Evolutionary conservation across 1,140 invertebrate species (phyloP), one percentile per base, ranked within the genome.

Genomic region (Chymomyza costata): DNA sequence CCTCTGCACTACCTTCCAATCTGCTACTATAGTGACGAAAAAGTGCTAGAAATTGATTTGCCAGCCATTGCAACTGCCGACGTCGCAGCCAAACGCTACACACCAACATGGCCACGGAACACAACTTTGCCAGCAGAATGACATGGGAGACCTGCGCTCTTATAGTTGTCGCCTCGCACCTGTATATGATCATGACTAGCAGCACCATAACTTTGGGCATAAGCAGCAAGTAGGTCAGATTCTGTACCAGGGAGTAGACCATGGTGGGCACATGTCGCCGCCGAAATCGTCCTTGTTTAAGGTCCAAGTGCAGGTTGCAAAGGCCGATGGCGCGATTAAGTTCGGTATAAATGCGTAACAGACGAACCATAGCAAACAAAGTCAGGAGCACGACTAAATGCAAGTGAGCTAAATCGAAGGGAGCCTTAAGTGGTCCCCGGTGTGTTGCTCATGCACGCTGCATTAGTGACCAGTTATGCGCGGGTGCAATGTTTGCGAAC

Each of bases 281-380:
- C 14, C 40, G 8, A 3, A 63, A 43, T 0, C 44, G 38, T 2
- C 10, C 40, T 3, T 6, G 13, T 11, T 21, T 15, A 3, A 16
- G 11, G 35, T 45, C 58, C 48, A 55, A 76, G 16, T 56, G 50
- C 1, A 66, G 18, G 11, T 56, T 78, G 38, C 46, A 45, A 0
- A 76, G 19, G 2, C 71, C 71, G 21, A 78, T 52, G 6, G 21
- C 3, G 6, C 63, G 51, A 15, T 62, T 35, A 14, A 78, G 14
- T 39, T 7, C 6, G 1, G 48, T 10, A 0, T 25, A 11, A 11
- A 54, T 21, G 0, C 25, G 1, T 14, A 51, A 11, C 1, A 7
- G 11, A 6, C 7, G 3, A 2, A 30, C 14, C 57, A 60, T 60
- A 11, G 1, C 2, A 1, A 5, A 7, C 41, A 46, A 39, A 2